A percentile compares a stretch with the other conserved stretches of the same genome.
These are phyloP conservation scores for Meriones unguiculatus DNA, from an alignment of 2,113 vertebrate genomes.

Conservation along the genomic window DNA sequence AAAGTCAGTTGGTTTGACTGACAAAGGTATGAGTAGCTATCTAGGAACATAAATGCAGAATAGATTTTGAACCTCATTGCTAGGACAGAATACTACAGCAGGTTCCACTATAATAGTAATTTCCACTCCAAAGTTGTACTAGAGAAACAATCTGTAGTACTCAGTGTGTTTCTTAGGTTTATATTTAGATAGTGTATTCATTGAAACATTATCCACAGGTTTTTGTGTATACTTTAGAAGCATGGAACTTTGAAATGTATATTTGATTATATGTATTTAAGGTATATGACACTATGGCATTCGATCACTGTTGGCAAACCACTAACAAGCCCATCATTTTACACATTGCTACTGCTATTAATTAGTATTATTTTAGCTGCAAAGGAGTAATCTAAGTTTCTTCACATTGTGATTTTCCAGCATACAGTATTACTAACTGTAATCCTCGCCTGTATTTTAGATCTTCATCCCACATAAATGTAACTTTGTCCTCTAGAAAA, in stretches of 20 bases:
- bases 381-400: not conserved
- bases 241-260: not conserved
- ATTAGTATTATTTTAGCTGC: not conserved
- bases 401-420: not conserved
- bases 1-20: constrained; percentile 32
- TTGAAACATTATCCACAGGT: not conserved
- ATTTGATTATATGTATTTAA: not conserved
- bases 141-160: not conserved
- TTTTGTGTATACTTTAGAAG: not conserved
- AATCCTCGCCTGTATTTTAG: not conserved
- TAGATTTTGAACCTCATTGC: not conserved
- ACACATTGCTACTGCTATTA: not conserved
- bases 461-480: not conserved
- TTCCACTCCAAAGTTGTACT: constrained; percentile 3
- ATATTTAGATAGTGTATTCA: not conserved
- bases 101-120: not conserved
- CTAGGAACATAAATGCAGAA: not conserved
- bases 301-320: not conserved
- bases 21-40: not conserved
- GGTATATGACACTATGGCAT: not conserved
- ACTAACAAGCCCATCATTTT: not conserved
- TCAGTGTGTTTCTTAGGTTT: not conserved
- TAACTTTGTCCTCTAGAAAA: not conserved
- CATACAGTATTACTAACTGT: not conserved
- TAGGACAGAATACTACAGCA: not conserved